phyloP scores from a whole-genome alignment of 2,797 vertebrate species.

The Hemitrygon akajei region DNA sequence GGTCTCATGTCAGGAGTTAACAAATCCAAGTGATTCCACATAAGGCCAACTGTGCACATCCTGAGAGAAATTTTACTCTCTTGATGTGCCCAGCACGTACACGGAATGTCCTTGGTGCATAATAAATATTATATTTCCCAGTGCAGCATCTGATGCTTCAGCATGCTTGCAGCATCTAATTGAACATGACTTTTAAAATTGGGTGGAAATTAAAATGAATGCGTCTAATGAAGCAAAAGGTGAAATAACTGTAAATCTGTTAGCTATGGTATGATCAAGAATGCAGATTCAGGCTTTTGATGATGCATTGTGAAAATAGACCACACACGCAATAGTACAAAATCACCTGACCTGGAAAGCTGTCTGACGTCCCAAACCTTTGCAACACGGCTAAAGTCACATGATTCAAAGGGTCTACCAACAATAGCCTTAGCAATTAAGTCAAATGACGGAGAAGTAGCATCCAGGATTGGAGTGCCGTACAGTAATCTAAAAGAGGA shows the following conservation, averaged over 20 bases:
- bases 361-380: neutral
- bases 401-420: too few species aligned
- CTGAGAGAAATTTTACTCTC: neutral
- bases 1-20: neutral
- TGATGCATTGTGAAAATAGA: neutral
- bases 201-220: constrained; percentile 19
- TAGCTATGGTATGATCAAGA: neutral
- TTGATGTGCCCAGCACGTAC: constrained; percentile 13
- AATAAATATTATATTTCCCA: constrained; percentile 29
- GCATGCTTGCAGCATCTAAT: constrained; percentile 2
- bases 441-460: neutral
- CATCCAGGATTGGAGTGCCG: neutral
- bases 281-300: neutral
- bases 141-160: neutral
- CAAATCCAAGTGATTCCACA: neutral
- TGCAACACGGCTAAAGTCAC: neutral
- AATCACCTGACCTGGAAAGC: neutral
- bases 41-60: neutral
- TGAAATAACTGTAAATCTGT: constrained; percentile 20
- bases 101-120: neutral
- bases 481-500: neutral
- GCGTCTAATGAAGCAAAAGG: neutral
- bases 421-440: neutral
- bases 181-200: constrained; percentile 30
- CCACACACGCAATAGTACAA: neutral